Conservation (phyloP, 2,113 vertebrate species). For the Pampusana beccarii region DNA sequence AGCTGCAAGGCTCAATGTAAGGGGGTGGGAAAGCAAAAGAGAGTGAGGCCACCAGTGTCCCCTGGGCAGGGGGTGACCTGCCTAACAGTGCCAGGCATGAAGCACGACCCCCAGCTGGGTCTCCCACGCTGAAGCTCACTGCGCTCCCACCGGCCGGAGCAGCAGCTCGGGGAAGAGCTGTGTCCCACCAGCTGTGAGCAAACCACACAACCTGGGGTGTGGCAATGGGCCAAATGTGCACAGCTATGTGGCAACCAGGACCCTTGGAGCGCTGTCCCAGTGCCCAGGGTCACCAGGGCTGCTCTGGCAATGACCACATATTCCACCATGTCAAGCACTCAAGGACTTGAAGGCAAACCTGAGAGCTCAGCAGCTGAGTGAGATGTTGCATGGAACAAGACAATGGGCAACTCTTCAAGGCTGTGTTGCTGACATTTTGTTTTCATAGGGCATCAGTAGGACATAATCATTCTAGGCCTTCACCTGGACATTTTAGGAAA, state of each 20-base stretch:
- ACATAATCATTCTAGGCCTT: neutral
- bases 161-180: neutral
- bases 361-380: neutral
- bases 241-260: neutral
- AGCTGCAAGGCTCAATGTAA: neutral
- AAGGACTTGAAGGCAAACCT: neutral
- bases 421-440: neutral
- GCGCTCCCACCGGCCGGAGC: neutral
- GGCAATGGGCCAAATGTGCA: neutral
- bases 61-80: neutral
- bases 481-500: neutral
- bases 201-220: neutral
- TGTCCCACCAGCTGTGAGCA: neutral
- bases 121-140: neutral
- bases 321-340: neutral
- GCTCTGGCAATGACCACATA: neutral
- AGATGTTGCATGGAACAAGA: neutral
- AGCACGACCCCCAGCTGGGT: neutral
- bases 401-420: neutral
- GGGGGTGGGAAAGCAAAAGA: neutral
- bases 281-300: neutral
- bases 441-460: neutral
- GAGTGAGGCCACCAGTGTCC: neutral
- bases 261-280: neutral
- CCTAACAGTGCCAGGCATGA: neutral